phyloP scores from a whole-genome alignment of 2,888 invertebrate genomes.

The Steromphala cineraria region DNA sequence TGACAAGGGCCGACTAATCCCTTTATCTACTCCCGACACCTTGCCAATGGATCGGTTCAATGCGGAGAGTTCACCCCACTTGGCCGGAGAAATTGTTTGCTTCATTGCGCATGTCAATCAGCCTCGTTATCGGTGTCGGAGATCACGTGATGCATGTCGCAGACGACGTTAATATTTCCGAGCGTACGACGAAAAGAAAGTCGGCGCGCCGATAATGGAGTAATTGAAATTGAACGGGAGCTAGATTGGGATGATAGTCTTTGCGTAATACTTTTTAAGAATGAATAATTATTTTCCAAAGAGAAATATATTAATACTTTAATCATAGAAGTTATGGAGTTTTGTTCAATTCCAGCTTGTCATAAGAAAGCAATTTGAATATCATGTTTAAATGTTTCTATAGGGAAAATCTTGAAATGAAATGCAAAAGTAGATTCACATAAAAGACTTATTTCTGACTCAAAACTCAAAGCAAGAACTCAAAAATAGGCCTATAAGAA shows the following conservation, averaged over 20 bases:
- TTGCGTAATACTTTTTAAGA: too few species aligned
- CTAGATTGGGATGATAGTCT: background rate
- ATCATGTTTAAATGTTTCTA: too few species aligned
- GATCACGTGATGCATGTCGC: background rate
- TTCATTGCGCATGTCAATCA: conserved; percentile 6
- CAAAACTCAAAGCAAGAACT: too few species aligned
- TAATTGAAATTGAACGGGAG: background rate
- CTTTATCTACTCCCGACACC: background rate
- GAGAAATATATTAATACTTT: too few species aligned
- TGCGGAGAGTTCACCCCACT: background rate
- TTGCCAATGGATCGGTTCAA: background rate
- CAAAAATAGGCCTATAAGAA: too few species aligned
- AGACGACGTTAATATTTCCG: conserved; percentile 5
- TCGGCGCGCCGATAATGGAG: background rate
- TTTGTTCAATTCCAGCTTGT: too few species aligned
- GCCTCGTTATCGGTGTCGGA: background rate
- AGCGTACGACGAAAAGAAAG: background rate
- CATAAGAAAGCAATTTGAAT: too few species aligned
- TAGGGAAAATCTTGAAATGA: too few species aligned
- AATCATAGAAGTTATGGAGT: too few species aligned
- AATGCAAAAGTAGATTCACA: too few species aligned
- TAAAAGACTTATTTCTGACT: too few species aligned
- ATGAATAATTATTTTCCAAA: too few species aligned
- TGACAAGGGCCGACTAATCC: background rate
- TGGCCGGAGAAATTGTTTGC: conserved; percentile 2